Percentiles rank a stretch among this genome's conserved stretches.
phyloP scores from a whole-genome alignment of 2,113 vertebrate species.

The Rhea americana region DNA sequence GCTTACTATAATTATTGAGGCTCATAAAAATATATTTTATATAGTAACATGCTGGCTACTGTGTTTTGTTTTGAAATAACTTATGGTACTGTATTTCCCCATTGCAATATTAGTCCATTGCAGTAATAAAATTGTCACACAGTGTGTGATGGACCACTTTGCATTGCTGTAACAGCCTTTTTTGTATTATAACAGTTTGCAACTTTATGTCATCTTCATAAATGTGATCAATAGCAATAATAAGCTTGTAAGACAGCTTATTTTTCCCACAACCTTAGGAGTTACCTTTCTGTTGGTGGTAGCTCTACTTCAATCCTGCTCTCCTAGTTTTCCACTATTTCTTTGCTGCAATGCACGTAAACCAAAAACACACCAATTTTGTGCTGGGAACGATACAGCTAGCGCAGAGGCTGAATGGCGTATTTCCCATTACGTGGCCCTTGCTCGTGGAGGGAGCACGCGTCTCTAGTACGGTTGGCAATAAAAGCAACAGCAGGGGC shows the following conservation, averaged over 20 bases:
- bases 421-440: not conserved
- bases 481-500: not conserved
- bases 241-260: constrained; percentile 34
- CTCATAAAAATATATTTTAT: constrained; percentile 45
- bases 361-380: accelerated
- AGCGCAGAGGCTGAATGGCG: not conserved
- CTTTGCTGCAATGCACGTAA: not conserved
- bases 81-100: constrained; percentile 13
- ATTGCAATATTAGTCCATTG: constrained; percentile 3
- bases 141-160: constrained; percentile 52
- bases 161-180: constrained; percentile 53
- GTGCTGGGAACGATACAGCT: not conserved
- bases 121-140: constrained; percentile 63
- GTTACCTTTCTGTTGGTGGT: not conserved
- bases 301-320: accelerated
- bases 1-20: constrained; percentile 57
- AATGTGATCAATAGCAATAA: constrained; percentile 56
- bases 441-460: not conserved
- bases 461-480: not conserved
- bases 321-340: not conserved
- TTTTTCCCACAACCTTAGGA: not conserved
- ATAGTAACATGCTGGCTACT: not conserved
- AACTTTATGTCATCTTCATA: constrained; percentile 60
- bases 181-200: constrained; percentile 48
- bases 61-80: constrained; percentile 43